Evolutionary conservation across 1,140 invertebrate genomes (phyloP).

Genomic region (Drosophila neocordata): DNA sequence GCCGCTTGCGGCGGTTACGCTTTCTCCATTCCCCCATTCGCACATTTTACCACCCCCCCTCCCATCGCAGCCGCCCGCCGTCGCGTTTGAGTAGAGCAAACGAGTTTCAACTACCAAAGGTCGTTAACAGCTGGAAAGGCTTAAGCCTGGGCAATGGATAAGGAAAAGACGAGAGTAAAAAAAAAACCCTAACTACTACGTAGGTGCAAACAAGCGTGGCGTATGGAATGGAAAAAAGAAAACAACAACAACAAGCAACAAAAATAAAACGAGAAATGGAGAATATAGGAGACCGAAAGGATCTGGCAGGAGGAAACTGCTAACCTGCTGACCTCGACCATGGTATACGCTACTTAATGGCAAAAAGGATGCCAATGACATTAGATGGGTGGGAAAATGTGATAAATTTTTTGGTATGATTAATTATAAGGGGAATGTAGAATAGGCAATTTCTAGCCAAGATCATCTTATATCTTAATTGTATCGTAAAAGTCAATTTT

Average conservation of each 20-base stretch:
- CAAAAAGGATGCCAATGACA: constrained; percentile 39
- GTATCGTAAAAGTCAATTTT: too few species aligned
- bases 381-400: background rate
- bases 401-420: background rate
- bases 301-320: constrained; percentile 41
- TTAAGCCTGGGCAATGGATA: constrained; percentile 53
- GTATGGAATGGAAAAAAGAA: constrained; percentile 24
- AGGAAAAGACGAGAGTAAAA: constrained; percentile 22
- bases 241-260: too few species aligned
- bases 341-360: constrained; percentile 63
- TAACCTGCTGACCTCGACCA: constrained; percentile 62
- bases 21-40: constrained; percentile 7
- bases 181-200: constrained; percentile 15
- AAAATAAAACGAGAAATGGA: constrained; percentile 15
- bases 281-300: constrained; percentile 17
- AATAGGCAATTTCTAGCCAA: too few species aligned
- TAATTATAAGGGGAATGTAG: background rate
- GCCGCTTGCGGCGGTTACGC: constrained; percentile 54
- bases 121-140: constrained; percentile 73
- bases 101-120: constrained; percentile 69
- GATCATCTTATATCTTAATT: too few species aligned
- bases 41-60: background rate
- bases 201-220: constrained; percentile 71
- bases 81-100: constrained; percentile 30
- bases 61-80: constrained; percentile 22